These are phyloP conservation scores for Periophthalmus magnuspinnatus DNA, from an alignment of 2,797 vertebrate genomes.

Conservation along the genomic window DNA sequence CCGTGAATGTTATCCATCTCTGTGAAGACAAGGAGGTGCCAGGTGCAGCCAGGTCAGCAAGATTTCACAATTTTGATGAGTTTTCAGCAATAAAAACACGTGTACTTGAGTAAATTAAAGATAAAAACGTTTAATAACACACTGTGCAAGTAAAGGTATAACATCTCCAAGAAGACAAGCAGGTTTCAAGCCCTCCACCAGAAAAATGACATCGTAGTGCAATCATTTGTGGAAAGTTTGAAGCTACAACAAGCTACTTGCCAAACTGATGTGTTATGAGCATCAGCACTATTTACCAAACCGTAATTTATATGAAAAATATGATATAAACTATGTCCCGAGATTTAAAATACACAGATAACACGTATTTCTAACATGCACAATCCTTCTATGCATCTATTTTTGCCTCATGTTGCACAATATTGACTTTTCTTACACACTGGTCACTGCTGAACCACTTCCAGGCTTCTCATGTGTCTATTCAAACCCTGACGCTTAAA, in stretches of 20 bases:
- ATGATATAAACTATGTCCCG: no score
- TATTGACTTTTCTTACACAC: not conserved
- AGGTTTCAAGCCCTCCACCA: not conserved
- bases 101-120: no score
- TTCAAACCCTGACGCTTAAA: conserved; percentile 1
- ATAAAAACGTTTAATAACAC: no score
- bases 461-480: not conserved
- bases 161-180: not conserved
- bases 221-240: not conserved
- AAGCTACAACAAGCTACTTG: not conserved
- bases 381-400: not conserved
- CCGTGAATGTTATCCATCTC: no score
- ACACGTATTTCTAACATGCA: not conserved
- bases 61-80: no score
- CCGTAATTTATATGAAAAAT: not conserved
- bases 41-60: no score
- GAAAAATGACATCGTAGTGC: not conserved
- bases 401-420: not conserved
- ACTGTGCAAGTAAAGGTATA: not conserved
- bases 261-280: no score
- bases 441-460: conserved; percentile 7
- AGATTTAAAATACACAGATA: not conserved
- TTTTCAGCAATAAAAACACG: no score
- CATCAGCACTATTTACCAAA: no score
- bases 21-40: no score